phyloP scores from a whole-genome alignment of 2,888 invertebrate genomes.

The Asteroscopus sphinx region DNA sequence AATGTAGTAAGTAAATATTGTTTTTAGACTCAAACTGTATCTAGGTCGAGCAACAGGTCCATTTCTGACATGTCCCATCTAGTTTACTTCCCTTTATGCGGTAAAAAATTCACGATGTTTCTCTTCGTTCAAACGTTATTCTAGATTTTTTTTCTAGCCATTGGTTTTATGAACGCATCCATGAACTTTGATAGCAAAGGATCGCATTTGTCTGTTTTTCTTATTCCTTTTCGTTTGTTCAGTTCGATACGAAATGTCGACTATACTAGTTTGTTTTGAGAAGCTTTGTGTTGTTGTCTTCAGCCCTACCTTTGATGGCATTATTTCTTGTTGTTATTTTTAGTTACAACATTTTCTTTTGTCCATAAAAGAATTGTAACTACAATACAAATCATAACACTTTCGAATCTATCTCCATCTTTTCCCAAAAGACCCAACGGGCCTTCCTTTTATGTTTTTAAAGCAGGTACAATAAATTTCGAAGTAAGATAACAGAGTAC shows the following conservation, averaged over 20 bases:
- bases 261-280: slow-evolving; percentile 3
- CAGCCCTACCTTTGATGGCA: not conserved
- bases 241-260: slow-evolving; percentile 18
- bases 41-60: slow-evolving; percentile 35
- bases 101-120: slow-evolving; percentile 20
- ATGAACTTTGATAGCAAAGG: slow-evolving; percentile 13
- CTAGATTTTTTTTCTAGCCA: slow-evolving; percentile 22
- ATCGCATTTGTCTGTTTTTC: slow-evolving; percentile 16
- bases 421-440: too few relatives aligned
- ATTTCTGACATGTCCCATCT: slow-evolving; percentile 10
- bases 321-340: slow-evolving; percentile 2
- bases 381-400: not conserved
- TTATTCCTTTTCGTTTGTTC: slow-evolving; percentile 28
- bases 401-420: not conserved
- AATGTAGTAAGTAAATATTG: not conserved
- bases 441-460: too few relatives aligned
- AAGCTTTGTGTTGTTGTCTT: slow-evolving; percentile 12
- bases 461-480: too few relatives aligned
- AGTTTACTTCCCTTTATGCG: slow-evolving; percentile 6
- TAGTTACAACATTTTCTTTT: not conserved
- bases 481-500: too few relatives aligned
- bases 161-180: slow-evolving; percentile 39
- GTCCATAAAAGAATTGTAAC: not conserved
- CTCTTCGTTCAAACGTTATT: too few relatives aligned
- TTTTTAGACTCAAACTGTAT: slow-evolving; percentile 2